A percentile compares a stretch with the other conserved stretches of the same genome.
Evolutionary conservation across 2,888 invertebrate species (phyloP).

Genomic region (Polydrusus cervinus): DNA sequence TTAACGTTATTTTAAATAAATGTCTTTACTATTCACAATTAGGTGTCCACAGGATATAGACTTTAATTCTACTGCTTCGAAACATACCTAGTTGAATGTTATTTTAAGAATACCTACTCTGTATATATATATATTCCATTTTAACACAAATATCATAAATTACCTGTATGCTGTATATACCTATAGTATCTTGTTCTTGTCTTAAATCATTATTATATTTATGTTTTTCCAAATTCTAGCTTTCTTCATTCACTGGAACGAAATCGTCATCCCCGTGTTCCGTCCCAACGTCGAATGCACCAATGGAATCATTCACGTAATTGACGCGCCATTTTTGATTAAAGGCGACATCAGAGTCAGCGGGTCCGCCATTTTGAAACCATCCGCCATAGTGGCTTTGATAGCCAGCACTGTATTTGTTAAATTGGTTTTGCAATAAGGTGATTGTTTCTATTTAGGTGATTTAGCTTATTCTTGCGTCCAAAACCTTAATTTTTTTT

Average conservation of each 20-base stretch:
- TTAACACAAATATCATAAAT: no score
- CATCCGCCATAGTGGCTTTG: constrained; percentile 19
- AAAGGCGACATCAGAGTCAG: constrained; percentile 88
- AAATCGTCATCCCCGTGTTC: constrained; percentile 87
- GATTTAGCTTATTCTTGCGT: constrained; percentile 24
- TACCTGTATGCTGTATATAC: no score
- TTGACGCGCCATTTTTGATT: constrained; percentile 89
- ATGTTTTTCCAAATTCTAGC: constrained; percentile 74
- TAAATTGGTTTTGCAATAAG: constrained; percentile 21
- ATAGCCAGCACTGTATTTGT: constrained; percentile 19
- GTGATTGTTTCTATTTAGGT: neutral
- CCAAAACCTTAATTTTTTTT: constrained; percentile 4
- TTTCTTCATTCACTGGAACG: constrained; percentile 90
- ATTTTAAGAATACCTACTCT: no score
- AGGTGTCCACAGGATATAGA: no score
- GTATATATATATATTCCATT: no score
- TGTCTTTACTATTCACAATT: no score
- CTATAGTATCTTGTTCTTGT: no score
- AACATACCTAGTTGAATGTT: no score
- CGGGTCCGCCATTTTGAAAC: constrained; percentile 62
- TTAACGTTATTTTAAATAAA: no score
- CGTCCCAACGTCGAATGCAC: constrained; percentile 96
- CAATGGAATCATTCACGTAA: constrained; percentile 96
- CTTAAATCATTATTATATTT: neutral
- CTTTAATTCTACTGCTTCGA: no score